A percentile compares a stretch with the other conserved stretches of the same genome.
phyloP scores from a whole-genome alignment of 2,888 invertebrate species.

The Mythimna pallens region DNA sequence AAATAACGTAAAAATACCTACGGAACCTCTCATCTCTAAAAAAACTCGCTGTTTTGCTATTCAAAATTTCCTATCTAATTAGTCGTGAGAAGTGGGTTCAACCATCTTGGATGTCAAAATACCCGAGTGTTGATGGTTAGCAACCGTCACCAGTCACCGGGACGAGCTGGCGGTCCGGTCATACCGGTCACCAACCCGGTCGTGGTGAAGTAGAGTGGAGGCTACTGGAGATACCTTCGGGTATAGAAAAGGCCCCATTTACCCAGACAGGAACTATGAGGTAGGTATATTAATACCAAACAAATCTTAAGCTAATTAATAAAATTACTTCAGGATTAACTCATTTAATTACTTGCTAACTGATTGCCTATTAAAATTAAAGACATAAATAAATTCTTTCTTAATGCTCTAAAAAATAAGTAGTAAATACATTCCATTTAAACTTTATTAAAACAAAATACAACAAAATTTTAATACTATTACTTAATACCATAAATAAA shows the following conservation, averaged over 20 bases:
- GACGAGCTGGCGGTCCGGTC: constrained; percentile 30
- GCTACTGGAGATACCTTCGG: constrained; percentile 37
- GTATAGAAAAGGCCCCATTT: constrained; percentile 11
- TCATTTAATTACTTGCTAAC: too few species aligned
- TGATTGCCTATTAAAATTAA: not conserved
- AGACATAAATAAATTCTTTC: not conserved
- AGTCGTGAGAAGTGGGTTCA: constrained; percentile 35
- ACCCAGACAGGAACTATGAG: too few species aligned
- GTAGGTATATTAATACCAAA: not conserved
- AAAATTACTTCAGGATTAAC: not conserved
- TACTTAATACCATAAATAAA: constrained; percentile 37
- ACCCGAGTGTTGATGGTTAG: constrained; percentile 32
- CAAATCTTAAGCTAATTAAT: not conserved
- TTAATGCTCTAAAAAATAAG: not conserved
- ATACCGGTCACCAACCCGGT: constrained; percentile 53
- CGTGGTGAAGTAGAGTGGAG: constrained; percentile 18
- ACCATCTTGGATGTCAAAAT: constrained; percentile 42
- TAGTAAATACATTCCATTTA: not conserved
- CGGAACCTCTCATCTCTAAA: constrained; percentile 7
- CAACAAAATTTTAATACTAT: not conserved
- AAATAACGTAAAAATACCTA: not conserved
- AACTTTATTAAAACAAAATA: not conserved
- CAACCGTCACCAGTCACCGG: constrained; percentile 37
- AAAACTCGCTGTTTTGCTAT: not conserved
- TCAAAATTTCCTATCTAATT: constrained; percentile 38